Base-by-base conservation (phyloP, 2,797 vertebrate genomes). In the Neopelma chrysocephalum region DNA sequence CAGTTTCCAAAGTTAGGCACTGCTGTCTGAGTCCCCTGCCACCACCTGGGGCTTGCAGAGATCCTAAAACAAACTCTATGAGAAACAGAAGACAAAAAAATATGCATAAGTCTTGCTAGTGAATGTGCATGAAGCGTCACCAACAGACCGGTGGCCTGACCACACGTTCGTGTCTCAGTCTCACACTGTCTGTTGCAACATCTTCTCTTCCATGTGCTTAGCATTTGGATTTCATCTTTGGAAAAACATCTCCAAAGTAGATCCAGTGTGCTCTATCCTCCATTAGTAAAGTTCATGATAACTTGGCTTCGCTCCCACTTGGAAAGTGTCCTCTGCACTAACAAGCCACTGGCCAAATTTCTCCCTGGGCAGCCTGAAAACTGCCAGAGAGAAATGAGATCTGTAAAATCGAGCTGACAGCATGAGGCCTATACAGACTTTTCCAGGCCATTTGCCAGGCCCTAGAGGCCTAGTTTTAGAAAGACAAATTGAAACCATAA, bases 361-460 rank as follows among this genome's bases (percentile, higher is more conserved):
- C 69, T 94, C 90, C 76, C 90, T 90, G 87, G 82, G 94, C 85
- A 96, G 96, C 64, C 82, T 64, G 76, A 91, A 96, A 77, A 50
- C 78, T 93, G 89, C 90, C 89, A 95, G 81, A 92, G 45, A 79
- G 85, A 94, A 96, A 96, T 85, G 71, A 93, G 86, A 92, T 89
- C 77, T 92, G 75, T 89, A 93, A 93, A 93, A 90, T 72, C 38
- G 69, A 93, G 84, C 65, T 90, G 91, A 95, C 87, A 92, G 79
- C 79, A 78, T 1, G 1, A 93, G 61, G 72, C 57, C 92, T 93
- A 78, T 81, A 82, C 71, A 73, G 93, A 87, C 38, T 89, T 96
- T 96, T 95, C 92, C 92, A 96, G 94, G 94, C 76, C 79, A 75
- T 92, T 91, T 95, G 92, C 90, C 90, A 96, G 87, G 57, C 75